phyloP scores from a whole-genome alignment of 1,140 invertebrate species.

The Lycorma delicatula region DNA sequence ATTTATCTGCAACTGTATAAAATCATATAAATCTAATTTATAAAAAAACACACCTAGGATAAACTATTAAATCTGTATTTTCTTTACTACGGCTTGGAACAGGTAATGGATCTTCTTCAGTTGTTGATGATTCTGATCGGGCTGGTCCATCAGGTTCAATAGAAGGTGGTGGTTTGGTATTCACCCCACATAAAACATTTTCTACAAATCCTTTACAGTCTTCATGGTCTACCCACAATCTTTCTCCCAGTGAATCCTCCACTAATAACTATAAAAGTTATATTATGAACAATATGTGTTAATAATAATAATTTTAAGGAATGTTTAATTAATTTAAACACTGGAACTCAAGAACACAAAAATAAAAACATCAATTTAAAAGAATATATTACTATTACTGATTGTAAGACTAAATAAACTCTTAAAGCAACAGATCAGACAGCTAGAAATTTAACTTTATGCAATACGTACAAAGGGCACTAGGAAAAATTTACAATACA shows the following conservation, averaged over 20 bases:
- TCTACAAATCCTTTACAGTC: slow-evolving; percentile 88
- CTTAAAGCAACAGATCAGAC: no score
- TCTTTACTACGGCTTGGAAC: not conserved
- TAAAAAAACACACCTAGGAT: not conserved
- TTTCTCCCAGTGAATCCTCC: slow-evolving; percentile 86
- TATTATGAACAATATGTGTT: no score
- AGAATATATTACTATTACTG: no score
- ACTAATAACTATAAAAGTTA: slow-evolving; percentile 64
- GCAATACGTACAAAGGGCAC: no score
- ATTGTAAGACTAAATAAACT: no score
- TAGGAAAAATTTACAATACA: no score
- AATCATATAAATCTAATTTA: no score
- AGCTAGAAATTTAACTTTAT: no score
- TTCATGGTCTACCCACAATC: slow-evolving; percentile 86
- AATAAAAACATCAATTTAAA: no score
- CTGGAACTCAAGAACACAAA: no score
- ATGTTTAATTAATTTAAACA: slow-evolving; percentile 12
- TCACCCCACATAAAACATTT: slow-evolving; percentile 83
- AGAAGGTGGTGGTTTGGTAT: slow-evolving; percentile 64
- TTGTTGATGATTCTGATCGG: slow-evolving; percentile 11
- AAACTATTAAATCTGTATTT: not conserved
- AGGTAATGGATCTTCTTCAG: not conserved
- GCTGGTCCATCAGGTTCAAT: slow-evolving; percentile 38
- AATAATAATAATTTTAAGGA: no score
- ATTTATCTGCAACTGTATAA: no score